Percentiles rank a stretch among this genome's conserved stretches.
These are phyloP conservation scores for Sebastolobus alascanus DNA, from an alignment of 2,797 vertebrate genomes.

Conservation along the genomic window DNA sequence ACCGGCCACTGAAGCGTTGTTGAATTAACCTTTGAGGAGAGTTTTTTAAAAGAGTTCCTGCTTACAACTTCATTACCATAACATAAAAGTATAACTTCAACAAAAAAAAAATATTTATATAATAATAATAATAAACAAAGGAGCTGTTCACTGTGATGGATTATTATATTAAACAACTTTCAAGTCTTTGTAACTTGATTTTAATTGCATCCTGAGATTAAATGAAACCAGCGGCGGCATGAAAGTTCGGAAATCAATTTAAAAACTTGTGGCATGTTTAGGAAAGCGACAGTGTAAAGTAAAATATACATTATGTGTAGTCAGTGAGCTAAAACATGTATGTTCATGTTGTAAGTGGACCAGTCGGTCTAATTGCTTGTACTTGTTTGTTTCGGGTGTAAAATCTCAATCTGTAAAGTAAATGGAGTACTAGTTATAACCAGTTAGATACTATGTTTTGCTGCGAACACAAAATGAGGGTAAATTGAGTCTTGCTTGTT, in stretches of 20 bases:
- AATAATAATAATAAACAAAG: constrained; percentile 19
- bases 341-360: not conserved
- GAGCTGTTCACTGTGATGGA: constrained; percentile 36
- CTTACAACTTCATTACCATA: constrained; percentile 8
- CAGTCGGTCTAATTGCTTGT: not conserved
- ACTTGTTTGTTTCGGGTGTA: not conserved
- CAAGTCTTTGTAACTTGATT: constrained; percentile 30
- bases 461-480: not conserved
- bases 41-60: not conserved
- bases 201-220: constrained; percentile 38
- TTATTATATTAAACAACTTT: constrained; percentile 33
- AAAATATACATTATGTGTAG: not conserved
- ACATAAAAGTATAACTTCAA: constrained; percentile 21
- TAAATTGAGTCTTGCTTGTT: not conserved
- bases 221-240: constrained; percentile 19
- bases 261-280: constrained; percentile 8
- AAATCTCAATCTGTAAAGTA: not conserved
- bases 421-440: not conserved
- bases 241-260: constrained; percentile 10
- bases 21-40: constrained; percentile 4
- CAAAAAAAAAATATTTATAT: not conserved
- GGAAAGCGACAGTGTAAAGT: not conserved
- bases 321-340: not conserved
- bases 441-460: not conserved
- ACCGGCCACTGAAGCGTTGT: not conserved